Base-by-base conservation (phyloP, 2,888 invertebrate genomes). In the Linnaemya vulpina region DNA sequence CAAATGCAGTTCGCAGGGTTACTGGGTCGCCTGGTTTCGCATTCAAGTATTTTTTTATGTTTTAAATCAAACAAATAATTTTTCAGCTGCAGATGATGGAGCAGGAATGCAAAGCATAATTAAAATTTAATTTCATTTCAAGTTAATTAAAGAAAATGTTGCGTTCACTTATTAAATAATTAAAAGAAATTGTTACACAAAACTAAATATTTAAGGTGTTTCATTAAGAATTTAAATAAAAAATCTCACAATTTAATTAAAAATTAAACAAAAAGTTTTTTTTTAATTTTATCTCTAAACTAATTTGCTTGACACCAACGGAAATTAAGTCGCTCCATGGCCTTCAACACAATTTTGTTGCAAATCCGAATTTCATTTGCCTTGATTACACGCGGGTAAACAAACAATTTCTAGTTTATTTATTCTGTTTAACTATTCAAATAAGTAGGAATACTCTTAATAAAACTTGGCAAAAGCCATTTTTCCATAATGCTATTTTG, bases 281-380 rank as follows among this genome's bases (percentile, higher is more conserved):
- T 11, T 9, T 40, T 13, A 11, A 11, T 13, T 30, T 5, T 30
- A 9, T 40, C 40, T 10, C 11, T 38, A 15, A 40, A 22, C 17
- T 67, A 1, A 35, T 68, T 53, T 53, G 3, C 17, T 68, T 20
- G 22, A 3, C 13, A 20, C 38, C 40, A 70, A 53, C 53, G 70
- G 70, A 70, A 70, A 70, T 70, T 55, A 70, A 70, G 22, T 70
- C 40, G n/a, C 55, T 10, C n/a, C 25, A n/a, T 70, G n/a, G 22
- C 15, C 25, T 38, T n/a, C 25, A 11, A 35, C 60, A n/a, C 15
- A 55, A 53, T 22, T n/a, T 7, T 51, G 13, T 51, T 46, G n/a
- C 46, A 46, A 43, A 13, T 62, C 15, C 17, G 11, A 20, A 2
- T 22, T 15, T 40, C 20, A 0, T 22, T 63, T 46, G 9, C 43